Evolutionary conservation across 2,888 invertebrate genomes (phyloP).

Genomic region (Sphecodes monilicornis): DNA sequence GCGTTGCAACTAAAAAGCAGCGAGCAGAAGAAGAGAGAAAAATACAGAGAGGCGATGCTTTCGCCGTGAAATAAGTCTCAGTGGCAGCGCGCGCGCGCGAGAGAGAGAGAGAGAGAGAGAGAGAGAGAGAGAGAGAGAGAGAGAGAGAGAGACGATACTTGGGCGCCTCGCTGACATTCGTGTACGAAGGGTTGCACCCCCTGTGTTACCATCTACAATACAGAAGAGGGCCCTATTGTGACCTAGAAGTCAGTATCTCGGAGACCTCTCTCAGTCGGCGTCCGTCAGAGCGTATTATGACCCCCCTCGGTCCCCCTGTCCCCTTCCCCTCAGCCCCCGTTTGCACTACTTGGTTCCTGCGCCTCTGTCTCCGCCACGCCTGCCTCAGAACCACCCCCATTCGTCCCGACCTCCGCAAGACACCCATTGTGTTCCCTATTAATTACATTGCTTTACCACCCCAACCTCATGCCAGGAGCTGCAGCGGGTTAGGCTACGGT

Average conservation of each 20-base stretch:
- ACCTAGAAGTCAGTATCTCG: conserved; percentile 75
- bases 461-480: conserved; percentile 62
- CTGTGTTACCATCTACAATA: conserved; percentile 60
- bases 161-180: conserved; percentile 51
- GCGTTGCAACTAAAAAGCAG: conserved; percentile 19
- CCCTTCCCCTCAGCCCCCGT: background rate
- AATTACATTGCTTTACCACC: conserved; percentile 78
- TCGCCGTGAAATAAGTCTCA: conserved; percentile 60
- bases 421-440: conserved; percentile 81
- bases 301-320: conserved; percentile 18
- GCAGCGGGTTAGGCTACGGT: conserved; percentile 70
- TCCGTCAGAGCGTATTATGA: conserved; percentile 79
- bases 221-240: conserved; percentile 73
- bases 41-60: conserved; percentile 32
- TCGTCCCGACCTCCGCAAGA: conserved; percentile 73
- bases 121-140: background rate
- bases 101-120: background rate
- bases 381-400: conserved; percentile 63
- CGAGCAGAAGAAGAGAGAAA: conserved; percentile 15
- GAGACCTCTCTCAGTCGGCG: conserved; percentile 75
- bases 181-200: conserved; percentile 52
- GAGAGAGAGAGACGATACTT: conserved; percentile 39
- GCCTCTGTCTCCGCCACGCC: conserved; percentile 54
- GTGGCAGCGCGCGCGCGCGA: too few relatives aligned
- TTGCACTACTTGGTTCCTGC: conserved; percentile 56